Conservation (phyloP, 2,797 vertebrate species). For the Microctenopoma steveboyesi region DNA sequence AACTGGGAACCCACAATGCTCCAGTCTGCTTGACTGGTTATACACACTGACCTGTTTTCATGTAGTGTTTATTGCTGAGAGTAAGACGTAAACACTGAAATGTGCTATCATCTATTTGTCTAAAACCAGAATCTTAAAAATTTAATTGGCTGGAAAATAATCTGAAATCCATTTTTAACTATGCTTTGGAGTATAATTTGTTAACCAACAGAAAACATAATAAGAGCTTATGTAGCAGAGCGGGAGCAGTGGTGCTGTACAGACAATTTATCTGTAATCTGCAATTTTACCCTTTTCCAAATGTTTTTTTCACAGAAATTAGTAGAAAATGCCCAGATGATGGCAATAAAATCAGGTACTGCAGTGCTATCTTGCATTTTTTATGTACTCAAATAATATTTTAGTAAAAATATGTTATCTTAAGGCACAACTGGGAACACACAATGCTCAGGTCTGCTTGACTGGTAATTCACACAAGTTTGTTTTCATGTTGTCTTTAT, state of each 20-base stretch:
- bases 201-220: background rate
- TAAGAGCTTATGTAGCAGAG: background rate
- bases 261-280: background rate
- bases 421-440: slow-evolving; percentile 45
- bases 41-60: slow-evolving; percentile 8
- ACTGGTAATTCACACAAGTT: slow-evolving; percentile 3
- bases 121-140: slow-evolving; percentile 18
- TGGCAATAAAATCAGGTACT: background rate
- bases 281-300: background rate
- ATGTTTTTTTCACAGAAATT: slow-evolving; percentile 1
- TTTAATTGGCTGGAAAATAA: background rate
- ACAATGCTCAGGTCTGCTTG: slow-evolving; percentile 19
- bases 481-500: slow-evolving; percentile 26
- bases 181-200: background rate
- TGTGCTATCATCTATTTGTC: slow-evolving; percentile 13
- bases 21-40: slow-evolving; percentile 13
- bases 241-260: background rate
- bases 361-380: background rate
- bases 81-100: slow-evolving; percentile 33
- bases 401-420: slow-evolving; percentile 70
- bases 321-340: background rate
- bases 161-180: slow-evolving; percentile 8
- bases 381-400: background rate
- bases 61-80: slow-evolving; percentile 21
- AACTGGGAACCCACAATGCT: slow-evolving; percentile 44